Base-by-base conservation (phyloP, 2,113 vertebrate genomes). In the Alexandromys fortis region DNA sequence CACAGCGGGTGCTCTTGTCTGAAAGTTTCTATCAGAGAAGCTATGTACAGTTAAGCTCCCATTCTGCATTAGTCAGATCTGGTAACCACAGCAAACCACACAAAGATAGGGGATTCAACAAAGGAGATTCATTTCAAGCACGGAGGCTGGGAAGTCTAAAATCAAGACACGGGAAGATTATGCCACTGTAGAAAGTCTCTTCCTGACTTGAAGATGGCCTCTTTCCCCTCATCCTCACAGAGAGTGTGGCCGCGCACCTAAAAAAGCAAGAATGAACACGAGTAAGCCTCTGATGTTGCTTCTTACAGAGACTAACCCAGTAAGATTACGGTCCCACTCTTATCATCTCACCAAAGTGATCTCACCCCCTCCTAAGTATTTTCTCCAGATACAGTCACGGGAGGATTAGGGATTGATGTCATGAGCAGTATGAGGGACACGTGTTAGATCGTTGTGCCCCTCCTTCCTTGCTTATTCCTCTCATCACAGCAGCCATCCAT, bases 21-120 rank as follows among this genome's bases (percentile, higher is more conserved):
- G 35, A 73, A 96, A 73, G n/a, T 55, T 63, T 81, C 21, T 49
- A n/a, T 75, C 55, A n/a, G 24, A 49, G 68, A 95, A 95, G 89
- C 22, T 17, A 94, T 91, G 8, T 21, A 26, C 58, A 86, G 6
- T n/a, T 86, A 72, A 73, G 5, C 58, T 72, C 65, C 52, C 33
- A 42, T 52, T 61, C 63, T 68, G 61, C 35, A 21, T 75, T 35
- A 73, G 24, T 68, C 17, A 68, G 1, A 79, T 28, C 73, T 38
- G 49, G 10, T 16, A 42, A 21, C 49, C 8, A 11, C 33, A 49
- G 52, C 49, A 49, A 92, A 95, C 58, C 10, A 33, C 13, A 28
- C 58, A 63, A 63, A 83, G 13, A 83, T 83, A 17, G 24, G 9
- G 4, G 1, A 3, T 67, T 67, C 55, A 82, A 58, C 14, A 83